These are phyloP conservation scores for Dascillus cervinus DNA, from an alignment of 2,888 invertebrate species.

Conservation along the genomic window DNA sequence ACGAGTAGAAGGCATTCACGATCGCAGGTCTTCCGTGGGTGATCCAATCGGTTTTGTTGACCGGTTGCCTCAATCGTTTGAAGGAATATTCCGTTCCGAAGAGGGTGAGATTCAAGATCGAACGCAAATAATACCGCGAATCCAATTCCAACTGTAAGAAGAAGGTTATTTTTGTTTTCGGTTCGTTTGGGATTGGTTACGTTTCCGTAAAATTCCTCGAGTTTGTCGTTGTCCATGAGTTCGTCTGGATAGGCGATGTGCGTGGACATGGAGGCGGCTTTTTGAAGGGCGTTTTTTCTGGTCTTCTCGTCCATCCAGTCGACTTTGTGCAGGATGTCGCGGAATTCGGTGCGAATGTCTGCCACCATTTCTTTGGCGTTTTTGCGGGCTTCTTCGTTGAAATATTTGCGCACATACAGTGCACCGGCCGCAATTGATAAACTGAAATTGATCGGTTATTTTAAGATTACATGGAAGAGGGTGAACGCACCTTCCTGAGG, in stretches of 20 bases:
- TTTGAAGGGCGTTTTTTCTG: conserved; percentile 65
- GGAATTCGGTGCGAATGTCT: conserved; percentile 76
- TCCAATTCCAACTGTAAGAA: conserved; percentile 59
- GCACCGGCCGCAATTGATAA: conserved; percentile 73
- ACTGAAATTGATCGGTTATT: conserved; percentile 37
- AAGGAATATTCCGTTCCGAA: conserved; percentile 77
- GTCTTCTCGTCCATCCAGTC: conserved; percentile 93
- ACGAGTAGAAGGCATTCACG: conserved; percentile 81
- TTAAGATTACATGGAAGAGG: neutral
- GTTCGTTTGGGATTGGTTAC: conserved; percentile 40
- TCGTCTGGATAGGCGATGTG: conserved; percentile 93
- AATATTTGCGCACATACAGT: conserved; percentile 79
- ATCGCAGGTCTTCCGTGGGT: conserved; percentile 77
- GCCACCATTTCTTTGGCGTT: conserved; percentile 82
- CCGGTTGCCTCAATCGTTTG: conserved; percentile 65
- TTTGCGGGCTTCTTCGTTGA: conserved; percentile 75
- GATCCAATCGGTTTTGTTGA: conserved; percentile 81
- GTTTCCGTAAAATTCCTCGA: conserved; percentile 70
- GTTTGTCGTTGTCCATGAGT: conserved; percentile 70
- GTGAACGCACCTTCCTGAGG: conserved; percentile 57
- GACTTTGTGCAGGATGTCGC: conserved; percentile 66
- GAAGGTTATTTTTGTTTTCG: conserved; percentile 1
- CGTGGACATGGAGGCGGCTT: conserved; percentile 74
- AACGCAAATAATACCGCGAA: conserved; percentile 62
- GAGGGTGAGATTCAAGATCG: conserved; percentile 67